These are phyloP conservation scores for Micrastur ruficollis DNA, from an alignment of 2,797 vertebrate species.

Conservation along the genomic window DNA sequence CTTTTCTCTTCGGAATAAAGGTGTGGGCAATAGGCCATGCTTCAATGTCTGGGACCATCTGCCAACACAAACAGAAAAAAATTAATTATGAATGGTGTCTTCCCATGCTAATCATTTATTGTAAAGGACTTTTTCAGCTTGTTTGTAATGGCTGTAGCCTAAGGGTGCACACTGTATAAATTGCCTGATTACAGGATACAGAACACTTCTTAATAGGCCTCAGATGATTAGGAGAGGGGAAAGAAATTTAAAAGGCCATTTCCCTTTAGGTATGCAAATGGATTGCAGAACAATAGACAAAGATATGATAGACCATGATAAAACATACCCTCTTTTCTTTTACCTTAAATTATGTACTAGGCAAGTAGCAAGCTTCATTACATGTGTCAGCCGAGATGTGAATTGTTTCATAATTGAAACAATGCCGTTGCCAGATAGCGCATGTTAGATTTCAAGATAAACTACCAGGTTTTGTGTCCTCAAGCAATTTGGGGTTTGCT, in stretches of 20 bases:
- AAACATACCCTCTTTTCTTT: constrained; percentile 68
- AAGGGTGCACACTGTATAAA: constrained; percentile 84
- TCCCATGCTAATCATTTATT: constrained; percentile 82
- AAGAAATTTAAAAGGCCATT: constrained; percentile 84
- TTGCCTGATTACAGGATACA: constrained; percentile 95
- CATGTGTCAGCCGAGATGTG: constrained; percentile 60
- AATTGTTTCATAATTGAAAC: constrained; percentile 66
- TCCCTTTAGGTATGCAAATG: constrained; percentile 93
- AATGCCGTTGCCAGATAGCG: constrained; percentile 32
- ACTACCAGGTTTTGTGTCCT: not conserved
- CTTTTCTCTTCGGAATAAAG: constrained; percentile 61
- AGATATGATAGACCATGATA: constrained; percentile 72
- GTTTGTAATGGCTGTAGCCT: constrained; percentile 80
- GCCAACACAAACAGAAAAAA: constrained; percentile 73
- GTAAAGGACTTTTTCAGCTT: constrained; percentile 87
- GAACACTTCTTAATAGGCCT: constrained; percentile 82
- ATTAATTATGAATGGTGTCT: constrained; percentile 80
- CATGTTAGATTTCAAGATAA: constrained; percentile 35
- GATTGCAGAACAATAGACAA: constrained; percentile 78
- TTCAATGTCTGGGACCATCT: constrained; percentile 75
- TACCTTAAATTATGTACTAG: constrained; percentile 65
- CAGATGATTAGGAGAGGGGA: constrained; percentile 90
- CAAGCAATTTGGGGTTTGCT: not conserved
- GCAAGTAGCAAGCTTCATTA: constrained; percentile 56
- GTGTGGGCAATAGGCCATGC: constrained; percentile 60